phyloP scores from a whole-genome alignment of 2,797 vertebrate species.

The Onychomys arenicola region DNA sequence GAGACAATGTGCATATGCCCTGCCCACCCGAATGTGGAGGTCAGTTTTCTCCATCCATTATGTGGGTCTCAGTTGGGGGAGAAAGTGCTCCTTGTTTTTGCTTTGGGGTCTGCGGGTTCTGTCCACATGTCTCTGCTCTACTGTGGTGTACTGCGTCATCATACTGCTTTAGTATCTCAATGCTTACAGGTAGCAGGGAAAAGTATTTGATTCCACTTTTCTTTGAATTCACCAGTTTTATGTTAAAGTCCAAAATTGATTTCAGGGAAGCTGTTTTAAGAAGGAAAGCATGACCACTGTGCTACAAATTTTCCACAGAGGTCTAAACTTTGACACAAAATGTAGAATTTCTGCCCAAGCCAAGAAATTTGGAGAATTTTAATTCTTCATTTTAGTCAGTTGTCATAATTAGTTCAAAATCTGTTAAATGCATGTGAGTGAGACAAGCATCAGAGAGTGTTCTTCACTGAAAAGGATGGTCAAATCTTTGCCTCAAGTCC shows the following conservation, averaged over 20 bases:
- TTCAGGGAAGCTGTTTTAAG: slow-evolving; percentile 72
- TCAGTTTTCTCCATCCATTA: background rate
- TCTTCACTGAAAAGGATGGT: slow-evolving; percentile 63
- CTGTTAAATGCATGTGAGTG: slow-evolving; percentile 13
- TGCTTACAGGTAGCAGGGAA: background rate
- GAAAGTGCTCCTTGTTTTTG: background rate
- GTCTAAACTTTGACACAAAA: slow-evolving; percentile 62
- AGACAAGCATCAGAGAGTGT: slow-evolving; percentile 58
- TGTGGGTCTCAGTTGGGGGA: background rate
- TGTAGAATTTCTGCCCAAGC: slow-evolving; percentile 16
- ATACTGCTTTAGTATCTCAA: background rate
- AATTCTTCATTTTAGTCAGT: slow-evolving; percentile 72
- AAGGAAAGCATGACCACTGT: slow-evolving; percentile 20
- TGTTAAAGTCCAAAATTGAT: slow-evolving; percentile 59
- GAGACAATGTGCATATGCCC: background rate
- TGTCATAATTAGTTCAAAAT: slow-evolving; percentile 70
- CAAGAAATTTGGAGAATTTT: slow-evolving; percentile 60
- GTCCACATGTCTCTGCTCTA: background rate
- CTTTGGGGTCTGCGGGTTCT: background rate
- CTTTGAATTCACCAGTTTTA: slow-evolving; percentile 47
- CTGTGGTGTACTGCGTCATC: no score
- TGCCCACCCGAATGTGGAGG: background rate
- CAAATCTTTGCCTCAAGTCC: slow-evolving; percentile 61
- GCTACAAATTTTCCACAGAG: slow-evolving; percentile 26
- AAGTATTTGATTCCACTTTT: slow-evolving; percentile 44